Evolutionary conservation across 1,140 invertebrate genomes (phyloP), one percentile per base, ranked within the genome.

Genomic region (Papilio polyxenes): DNA sequence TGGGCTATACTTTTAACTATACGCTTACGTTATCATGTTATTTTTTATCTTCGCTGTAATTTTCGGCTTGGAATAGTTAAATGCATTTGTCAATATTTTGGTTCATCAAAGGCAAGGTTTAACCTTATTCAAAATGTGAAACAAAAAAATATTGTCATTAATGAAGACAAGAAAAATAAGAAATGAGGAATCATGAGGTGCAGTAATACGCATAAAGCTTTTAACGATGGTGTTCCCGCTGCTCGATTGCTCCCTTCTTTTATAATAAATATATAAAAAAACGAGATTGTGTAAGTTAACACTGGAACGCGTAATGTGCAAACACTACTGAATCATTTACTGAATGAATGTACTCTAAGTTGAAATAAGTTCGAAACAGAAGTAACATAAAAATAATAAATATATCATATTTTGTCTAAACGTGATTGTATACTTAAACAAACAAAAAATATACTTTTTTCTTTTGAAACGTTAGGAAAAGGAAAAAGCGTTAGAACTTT

Each of bases 1-100:
- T 82, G 8, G 23, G 31, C 49, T 65, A 31, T 65, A 65, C 11
- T 82, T 84, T n/a, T n/a, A n/a, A n/a, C n/a, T n/a, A n/a, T n/a
- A n/a, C n/a, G n/a, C n/a, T n/a, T n/a, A n/a, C n/a, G n/a, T n/a
- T n/a, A n/a, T n/a, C n/a, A n/a, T 31, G 23, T 31, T 31, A 31
- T 31, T 31, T 31, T 31, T 31, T 31, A 31, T 31, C 23, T 31
- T 31, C 23, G 23, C 23, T 31, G 23, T 31, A 31, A 31, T 31
- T 31, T 31, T 31, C 23, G 23, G 23, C 0, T 31, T 31, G 23
- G 23, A 31, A 31, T 31, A 31, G 23, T 31, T 31, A 31, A 37
- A 31, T 13, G 62, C 10, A 31, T 13, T 31, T 31, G 23, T 31
- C 23, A 31, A 31, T 31, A 31, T 31, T 31, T 2, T 31, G 23